Evolutionary conservation across 2,888 invertebrate species (phyloP).

Genomic region (Bhutanitis thaidina): DNA sequence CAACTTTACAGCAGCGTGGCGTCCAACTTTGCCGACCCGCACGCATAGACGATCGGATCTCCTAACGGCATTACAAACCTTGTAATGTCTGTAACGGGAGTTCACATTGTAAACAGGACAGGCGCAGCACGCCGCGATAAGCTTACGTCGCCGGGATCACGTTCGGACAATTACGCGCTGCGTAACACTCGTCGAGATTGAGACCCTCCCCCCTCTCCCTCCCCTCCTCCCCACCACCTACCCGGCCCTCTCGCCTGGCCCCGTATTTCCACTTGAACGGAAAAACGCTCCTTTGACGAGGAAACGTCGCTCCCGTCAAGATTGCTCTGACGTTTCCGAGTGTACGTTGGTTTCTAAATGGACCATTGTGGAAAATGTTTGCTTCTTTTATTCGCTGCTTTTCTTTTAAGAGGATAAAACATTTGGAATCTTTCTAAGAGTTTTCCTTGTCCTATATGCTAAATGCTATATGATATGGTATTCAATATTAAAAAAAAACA

Average conservation of each 20-base stretch:
- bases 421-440: no score
- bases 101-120: background rate
- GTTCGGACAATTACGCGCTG: background rate
- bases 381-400: background rate
- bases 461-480: no score
- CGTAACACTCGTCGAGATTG: conserved; percentile 11
- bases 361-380: background rate
- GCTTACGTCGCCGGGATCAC: conserved; percentile 1
- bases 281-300: conserved; percentile 17
- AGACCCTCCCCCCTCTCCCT: background rate
- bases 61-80: background rate
- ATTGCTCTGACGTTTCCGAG: conserved; percentile 10
- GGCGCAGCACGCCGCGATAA: background rate
- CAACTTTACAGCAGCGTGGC: background rate
- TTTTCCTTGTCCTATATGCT: no score
- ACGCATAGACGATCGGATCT: background rate
- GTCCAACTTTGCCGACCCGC: background rate
- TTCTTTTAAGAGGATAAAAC: no score
- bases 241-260: no score
- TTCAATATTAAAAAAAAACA: no score
- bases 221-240: no score
- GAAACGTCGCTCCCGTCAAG: conserved; percentile 16
- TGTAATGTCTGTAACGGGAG: background rate
- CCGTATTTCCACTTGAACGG: conserved; percentile 4
- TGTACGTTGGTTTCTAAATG: background rate